Evolutionary conservation across 2,113 vertebrate genomes (phyloP), one percentile per base, ranked within the genome.

Genomic region (Noctilio leporinus): DNA sequence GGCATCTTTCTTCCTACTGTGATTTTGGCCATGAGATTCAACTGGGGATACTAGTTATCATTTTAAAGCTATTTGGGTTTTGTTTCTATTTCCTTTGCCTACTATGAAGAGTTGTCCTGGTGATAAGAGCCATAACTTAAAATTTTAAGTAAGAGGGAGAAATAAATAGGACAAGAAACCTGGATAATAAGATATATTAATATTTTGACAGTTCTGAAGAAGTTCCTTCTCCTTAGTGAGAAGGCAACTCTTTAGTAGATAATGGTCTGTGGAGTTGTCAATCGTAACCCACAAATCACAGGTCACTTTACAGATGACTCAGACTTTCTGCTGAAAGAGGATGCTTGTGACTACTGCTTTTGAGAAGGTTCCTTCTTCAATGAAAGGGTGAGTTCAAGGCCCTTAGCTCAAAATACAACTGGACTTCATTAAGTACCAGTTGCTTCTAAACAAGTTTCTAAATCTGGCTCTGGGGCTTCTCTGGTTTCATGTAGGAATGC

Each of bases 301-400:
- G 88, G 43, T 70, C 51, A 20, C 86, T 59, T 38, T 82, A 62
- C 47, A 8, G 19, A 53, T 95, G 95, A 91, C 87, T 94, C 93
- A 87, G 55, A 67, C 70, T 70, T 84, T 82, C 87, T 77, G 57
- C 69, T 38, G 67, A 65, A 87, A 80, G 33, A 75, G 28, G 24
- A 17, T 5, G 10, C 33, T 30, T 28, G 33, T 45, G 70, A 70
- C 65, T 33, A 43, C 33, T n/a, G 55, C 55, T 83, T 47, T 57
- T 6, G 16, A 30, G 76, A 70, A 89, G 47, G 77, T 24, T 76
- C 75, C 85, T 59, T 92, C 28, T 95, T 95, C 96, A 72, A 92
- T 96, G 95, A 97, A 86, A 97, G 97, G 95, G 95, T 82, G n/a
- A 93, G 53, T 49, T 62, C 92, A 87, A 92, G 89, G 88, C 49